phyloP scores from a whole-genome alignment of 2,797 vertebrate species.

The Melanotaenia nigrans region DNA sequence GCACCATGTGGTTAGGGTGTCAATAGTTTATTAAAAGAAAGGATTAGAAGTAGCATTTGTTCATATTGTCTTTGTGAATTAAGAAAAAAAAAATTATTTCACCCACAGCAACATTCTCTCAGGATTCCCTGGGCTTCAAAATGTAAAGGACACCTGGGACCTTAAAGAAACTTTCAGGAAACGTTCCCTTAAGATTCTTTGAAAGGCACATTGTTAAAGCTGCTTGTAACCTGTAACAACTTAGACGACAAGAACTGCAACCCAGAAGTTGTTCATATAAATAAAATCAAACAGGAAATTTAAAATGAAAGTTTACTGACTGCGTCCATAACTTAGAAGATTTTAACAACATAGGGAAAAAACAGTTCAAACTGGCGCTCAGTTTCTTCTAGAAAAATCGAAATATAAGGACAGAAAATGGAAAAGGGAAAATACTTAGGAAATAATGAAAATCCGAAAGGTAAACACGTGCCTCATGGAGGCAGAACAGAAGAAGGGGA shows the following conservation, averaged over 20 bases:
- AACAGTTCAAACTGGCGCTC: background rate
- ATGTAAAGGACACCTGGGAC: no score
- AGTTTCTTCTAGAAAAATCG: background rate
- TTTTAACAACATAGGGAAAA: background rate
- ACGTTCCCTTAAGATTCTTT: background rate
- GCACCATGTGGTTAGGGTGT: slow-evolving; percentile 28
- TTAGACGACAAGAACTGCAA: no score
- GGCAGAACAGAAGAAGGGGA: background rate
- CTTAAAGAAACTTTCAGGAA: no score
- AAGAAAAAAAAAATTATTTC: background rate
- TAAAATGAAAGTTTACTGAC: background rate
- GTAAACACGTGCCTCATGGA: slow-evolving; percentile 50
- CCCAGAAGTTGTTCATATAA: background rate
- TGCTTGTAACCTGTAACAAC: background rate
- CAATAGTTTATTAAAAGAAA: slow-evolving; percentile 37
- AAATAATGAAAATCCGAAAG: slow-evolving; percentile 39
- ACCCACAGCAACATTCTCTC: no score
- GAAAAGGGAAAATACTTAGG: background rate
- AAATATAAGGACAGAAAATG: background rate
- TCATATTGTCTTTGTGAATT: background rate
- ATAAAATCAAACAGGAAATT: background rate
- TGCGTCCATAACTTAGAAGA: background rate
- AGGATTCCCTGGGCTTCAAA: no score
- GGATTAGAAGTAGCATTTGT: slow-evolving; percentile 28
- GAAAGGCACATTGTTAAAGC: background rate